Conservation (phyloP, 53 echinoderm and acorn worm genomes). For the Patiria pectinifera region DNA sequence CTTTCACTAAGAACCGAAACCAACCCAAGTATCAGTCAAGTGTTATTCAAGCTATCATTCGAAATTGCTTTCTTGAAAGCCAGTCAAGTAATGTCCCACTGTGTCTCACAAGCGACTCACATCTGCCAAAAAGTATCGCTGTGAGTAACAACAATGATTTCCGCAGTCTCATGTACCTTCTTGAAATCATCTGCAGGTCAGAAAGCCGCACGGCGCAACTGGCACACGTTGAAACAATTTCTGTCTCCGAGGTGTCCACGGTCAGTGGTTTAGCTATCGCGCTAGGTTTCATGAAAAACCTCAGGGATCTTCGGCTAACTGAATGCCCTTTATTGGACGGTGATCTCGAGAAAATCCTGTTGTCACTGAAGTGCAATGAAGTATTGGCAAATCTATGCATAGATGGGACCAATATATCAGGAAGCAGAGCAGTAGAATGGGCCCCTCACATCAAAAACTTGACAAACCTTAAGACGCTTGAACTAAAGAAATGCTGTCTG, state of each 20-base stretch:
- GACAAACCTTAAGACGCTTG: neutral
- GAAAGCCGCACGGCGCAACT: neutral
- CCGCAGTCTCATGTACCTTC: too few species aligned
- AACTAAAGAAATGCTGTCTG: neutral
- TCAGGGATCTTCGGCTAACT: neutral
- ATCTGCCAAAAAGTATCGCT: neutral
- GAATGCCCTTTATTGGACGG: neutral
- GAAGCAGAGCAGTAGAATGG: neutral
- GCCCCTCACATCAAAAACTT: neutral
- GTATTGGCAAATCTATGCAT: neutral
- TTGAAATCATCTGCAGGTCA: neutral
- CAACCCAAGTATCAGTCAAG: neutral
- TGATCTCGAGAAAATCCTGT: too few species aligned
- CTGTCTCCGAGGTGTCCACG: neutral
- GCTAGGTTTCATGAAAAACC: neutral
- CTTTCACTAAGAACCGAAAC: too few species aligned
- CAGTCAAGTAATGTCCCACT: neutral
- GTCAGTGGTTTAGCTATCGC: neutral
- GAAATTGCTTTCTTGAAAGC: neutral
- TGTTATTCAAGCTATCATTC: neutral
- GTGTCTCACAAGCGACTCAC: neutral
- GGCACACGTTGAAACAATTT: neutral
- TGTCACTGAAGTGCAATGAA: neutral
- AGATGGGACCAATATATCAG: neutral
- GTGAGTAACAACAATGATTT: neutral